phyloP scores from a whole-genome alignment of 1,140 invertebrate species.

The Zophobas atratus region DNA sequence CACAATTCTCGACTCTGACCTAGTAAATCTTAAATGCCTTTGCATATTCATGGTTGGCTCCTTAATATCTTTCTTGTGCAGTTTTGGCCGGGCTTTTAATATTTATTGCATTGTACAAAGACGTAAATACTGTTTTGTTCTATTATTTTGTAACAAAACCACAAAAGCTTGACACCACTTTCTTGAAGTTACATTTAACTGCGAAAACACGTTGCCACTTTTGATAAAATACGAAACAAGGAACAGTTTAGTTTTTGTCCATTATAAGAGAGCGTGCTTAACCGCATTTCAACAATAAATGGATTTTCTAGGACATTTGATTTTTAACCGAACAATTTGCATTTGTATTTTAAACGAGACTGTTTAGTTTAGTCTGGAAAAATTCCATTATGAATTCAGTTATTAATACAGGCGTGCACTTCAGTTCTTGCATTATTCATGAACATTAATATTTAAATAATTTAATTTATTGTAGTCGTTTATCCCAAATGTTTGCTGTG shows the following conservation, averaged over 20 bases:
- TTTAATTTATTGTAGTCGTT: conserved; percentile 3
- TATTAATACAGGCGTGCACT: background rate
- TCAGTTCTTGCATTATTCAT: conserved; percentile 2
- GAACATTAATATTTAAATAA: conserved; percentile 23
- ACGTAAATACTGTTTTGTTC: conserved; percentile 46
- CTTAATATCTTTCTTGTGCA: conserved; percentile 47
- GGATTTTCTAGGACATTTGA: background rate
- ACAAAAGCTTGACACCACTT: conserved; percentile 43
- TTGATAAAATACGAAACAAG: conserved; percentile 24
- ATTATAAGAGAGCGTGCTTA: background rate
- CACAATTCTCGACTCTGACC: conserved; percentile 35
- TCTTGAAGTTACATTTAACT: conserved; percentile 42
- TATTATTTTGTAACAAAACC: conserved; percentile 42
- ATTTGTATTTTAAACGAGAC: background rate
- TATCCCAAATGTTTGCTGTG: background rate
- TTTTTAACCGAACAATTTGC: background rate
- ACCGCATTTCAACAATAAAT: background rate
- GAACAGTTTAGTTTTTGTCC: conserved; percentile 23
- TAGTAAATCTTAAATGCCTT: conserved; percentile 43
- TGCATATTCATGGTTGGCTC: conserved; percentile 46
- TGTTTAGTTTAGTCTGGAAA: background rate
- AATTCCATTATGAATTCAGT: conserved; percentile 1
- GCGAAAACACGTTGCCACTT: conserved; percentile 21
- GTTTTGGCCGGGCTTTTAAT: conserved; percentile 34
- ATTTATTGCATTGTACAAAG: conserved; percentile 48